Evolutionary conservation across 2,888 invertebrate genomes (phyloP).

Genomic region (Polydrusus tereticollis): DNA sequence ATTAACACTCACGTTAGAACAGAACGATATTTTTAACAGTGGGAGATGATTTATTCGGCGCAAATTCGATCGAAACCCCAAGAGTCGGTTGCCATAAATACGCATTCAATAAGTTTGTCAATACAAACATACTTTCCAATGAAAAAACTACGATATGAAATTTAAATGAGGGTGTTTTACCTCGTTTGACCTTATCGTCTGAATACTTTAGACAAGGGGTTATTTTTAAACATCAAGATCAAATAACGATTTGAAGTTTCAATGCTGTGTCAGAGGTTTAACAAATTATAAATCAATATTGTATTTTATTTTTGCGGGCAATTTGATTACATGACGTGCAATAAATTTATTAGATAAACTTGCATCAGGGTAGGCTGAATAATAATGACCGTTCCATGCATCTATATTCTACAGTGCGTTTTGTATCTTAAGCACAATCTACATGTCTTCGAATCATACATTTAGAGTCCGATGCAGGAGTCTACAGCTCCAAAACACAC

Average conservation of each 20-base stretch:
- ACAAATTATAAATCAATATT: neutral
- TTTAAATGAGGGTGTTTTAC: slow-evolving; percentile 23
- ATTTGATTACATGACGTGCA: too few species aligned
- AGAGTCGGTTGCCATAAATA: slow-evolving; percentile 10
- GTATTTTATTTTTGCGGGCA: neutral
- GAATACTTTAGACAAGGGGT: neutral
- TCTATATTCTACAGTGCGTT: too few species aligned
- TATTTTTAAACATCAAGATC: slow-evolving; percentile 5
- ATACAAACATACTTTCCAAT: slow-evolving; percentile 16
- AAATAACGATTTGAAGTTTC: neutral
- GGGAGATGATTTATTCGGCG: neutral
- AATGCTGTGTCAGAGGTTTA: neutral
- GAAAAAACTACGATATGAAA: neutral
- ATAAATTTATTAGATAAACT: too few species aligned
- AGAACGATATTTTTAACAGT: neutral
- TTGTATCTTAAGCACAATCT: too few species aligned
- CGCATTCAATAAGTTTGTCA: neutral
- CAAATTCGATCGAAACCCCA: slow-evolving; percentile 13
- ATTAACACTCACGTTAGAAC: too few species aligned
- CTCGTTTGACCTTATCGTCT: slow-evolving; percentile 11
- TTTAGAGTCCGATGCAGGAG: too few species aligned
- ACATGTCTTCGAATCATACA: too few species aligned
- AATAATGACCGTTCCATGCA: too few species aligned
- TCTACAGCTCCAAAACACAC: too few species aligned
- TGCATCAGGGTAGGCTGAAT: too few species aligned